A percentile compares a stretch with the other conserved stretches of the same genome.
Conservation (phyloP, 2,888 invertebrate genomes). For the Rotaria magnacalcarata region DNA sequence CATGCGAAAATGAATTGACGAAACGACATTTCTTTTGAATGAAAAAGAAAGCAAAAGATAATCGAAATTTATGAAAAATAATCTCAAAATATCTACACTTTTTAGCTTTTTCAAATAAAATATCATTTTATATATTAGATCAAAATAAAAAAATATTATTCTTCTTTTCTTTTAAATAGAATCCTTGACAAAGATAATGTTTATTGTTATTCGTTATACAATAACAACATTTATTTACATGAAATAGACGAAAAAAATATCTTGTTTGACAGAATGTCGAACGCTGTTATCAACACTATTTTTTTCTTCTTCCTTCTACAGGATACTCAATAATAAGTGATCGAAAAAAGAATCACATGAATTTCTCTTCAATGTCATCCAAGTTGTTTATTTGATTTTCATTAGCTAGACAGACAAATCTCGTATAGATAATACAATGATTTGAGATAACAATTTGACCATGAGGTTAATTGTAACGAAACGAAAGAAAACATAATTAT, state of each 20-base stretch:
- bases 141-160: background rate
- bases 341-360: background rate
- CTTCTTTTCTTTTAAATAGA: too few relatives aligned
- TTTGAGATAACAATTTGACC: background rate
- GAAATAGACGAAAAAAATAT: background rate
- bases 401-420: background rate
- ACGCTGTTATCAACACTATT: too few relatives aligned
- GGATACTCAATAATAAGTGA: too few relatives aligned
- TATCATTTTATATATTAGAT: too few relatives aligned
- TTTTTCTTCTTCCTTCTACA: too few relatives aligned
- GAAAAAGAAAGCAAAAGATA: background rate
- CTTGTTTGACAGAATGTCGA: too few relatives aligned
- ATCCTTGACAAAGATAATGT: background rate
- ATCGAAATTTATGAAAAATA: background rate
- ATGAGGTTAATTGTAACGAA: background rate
- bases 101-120: too few relatives aligned
- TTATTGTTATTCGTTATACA: background rate
- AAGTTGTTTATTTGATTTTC: background rate
- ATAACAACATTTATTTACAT: background rate
- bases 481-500: conserved; percentile 2
- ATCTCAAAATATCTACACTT: too few relatives aligned
- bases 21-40: background rate
- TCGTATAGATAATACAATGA: background rate
- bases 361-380: background rate
- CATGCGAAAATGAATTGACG: background rate